phyloP scores from a whole-genome alignment of 1,140 invertebrate genomes.

The Saccostrea glomerata region DNA sequence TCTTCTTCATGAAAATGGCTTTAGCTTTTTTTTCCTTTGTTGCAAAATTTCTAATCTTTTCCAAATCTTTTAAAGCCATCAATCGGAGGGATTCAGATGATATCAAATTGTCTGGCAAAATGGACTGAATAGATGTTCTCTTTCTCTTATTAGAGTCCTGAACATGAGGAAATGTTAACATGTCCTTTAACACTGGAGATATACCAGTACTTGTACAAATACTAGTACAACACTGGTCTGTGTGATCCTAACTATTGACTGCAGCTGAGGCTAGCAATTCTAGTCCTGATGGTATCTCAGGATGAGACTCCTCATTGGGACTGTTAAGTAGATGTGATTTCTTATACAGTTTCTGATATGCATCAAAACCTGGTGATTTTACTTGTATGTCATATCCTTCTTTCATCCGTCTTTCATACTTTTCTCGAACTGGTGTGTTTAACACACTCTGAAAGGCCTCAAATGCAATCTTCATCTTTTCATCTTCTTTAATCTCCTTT shows the following conservation, averaged over 20 bases:
- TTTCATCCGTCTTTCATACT: conserved; percentile 33
- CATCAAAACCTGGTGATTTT: conserved; percentile 53
- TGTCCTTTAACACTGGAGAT: conserved; percentile 33
- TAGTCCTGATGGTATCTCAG: conserved; percentile 11
- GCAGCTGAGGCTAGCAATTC: conserved; percentile 48
- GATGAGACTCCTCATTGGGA: neutral
- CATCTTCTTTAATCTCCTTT: conserved; percentile 24
- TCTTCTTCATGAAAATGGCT: conserved; percentile 8
- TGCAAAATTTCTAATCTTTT: conserved; percentile 23
- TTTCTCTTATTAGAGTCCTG: conserved; percentile 4
- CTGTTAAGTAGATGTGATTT: conserved; percentile 43
- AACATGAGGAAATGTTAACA: neutral
- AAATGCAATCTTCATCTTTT: conserved; percentile 1
- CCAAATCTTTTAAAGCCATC: conserved; percentile 26
- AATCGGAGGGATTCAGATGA: conserved; percentile 1
- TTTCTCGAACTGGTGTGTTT: conserved; percentile 37
- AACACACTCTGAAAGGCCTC: conserved; percentile 38
- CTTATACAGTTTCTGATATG: conserved; percentile 46
- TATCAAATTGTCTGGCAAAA: conserved; percentile 10
- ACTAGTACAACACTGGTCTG: neutral
- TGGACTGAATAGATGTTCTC: neutral
- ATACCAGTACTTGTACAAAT: conserved; percentile 5
- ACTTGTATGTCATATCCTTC: conserved; percentile 52
- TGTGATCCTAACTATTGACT: neutral
- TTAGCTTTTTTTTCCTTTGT: conserved; percentile 13